These are phyloP conservation scores for Macrotis lagotis DNA, from an alignment of 2,113 vertebrate species.

Conservation along the genomic window DNA sequence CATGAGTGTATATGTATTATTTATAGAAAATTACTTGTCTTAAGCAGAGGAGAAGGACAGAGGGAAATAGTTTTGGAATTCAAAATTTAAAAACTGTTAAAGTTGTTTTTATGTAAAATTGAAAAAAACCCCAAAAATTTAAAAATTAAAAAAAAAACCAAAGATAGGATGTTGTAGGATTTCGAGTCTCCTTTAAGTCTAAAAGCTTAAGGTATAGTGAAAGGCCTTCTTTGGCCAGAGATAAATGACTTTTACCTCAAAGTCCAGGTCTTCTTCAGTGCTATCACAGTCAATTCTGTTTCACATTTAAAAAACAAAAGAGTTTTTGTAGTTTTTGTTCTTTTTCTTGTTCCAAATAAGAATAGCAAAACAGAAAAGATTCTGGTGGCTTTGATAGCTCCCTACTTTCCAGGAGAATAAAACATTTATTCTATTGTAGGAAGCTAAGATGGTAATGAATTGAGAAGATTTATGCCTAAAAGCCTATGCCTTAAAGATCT, in stretches of 20 bases:
- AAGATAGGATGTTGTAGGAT: background rate
- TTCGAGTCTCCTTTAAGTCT: background rate
- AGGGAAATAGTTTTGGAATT: background rate
- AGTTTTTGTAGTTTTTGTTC: background rate
- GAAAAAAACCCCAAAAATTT: background rate
- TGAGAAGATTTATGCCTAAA: background rate
- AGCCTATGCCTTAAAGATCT: background rate
- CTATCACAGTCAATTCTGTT: fast-evolving
- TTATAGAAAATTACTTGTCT: background rate
- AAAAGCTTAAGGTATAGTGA: fast-evolving
- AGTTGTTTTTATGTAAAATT: background rate
- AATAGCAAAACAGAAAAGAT: background rate
- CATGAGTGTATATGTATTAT: background rate
- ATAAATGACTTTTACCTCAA: background rate
- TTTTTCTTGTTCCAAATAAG: background rate
- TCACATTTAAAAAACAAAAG: background rate
- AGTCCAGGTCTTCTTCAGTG: background rate
- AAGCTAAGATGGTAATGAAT: background rate
- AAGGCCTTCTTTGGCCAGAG: background rate
- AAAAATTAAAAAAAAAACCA: background rate
- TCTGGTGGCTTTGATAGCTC: background rate
- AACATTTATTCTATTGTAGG: background rate
- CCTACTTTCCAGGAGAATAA: fast-evolving
- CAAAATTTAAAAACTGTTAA: background rate
- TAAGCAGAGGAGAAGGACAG: background rate